A percentile compares a stretch with the other conserved stretches of the same genome.
Conservation (phyloP, 2,797 vertebrate genomes). For the Chaetodon trifasciatus region DNA sequence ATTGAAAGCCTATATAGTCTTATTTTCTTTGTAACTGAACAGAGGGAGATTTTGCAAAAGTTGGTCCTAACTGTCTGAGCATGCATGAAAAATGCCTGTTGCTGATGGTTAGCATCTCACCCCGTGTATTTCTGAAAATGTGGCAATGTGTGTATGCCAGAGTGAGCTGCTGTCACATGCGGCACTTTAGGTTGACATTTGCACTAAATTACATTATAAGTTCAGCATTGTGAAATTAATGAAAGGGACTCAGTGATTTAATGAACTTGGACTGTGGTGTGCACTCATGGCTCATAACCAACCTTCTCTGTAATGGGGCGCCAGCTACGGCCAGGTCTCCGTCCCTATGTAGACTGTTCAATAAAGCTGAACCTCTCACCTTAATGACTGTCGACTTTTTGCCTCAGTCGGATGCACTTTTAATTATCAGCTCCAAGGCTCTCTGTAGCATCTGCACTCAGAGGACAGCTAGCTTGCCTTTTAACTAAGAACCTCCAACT, state of each 20-base stretch:
- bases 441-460: slow-evolving; percentile 49
- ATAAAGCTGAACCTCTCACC: slow-evolving; percentile 64
- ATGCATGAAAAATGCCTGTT: background rate
- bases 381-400: slow-evolving; percentile 76
- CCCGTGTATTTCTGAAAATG: background rate
- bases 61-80: background rate
- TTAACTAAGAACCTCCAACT: slow-evolving; percentile 67
- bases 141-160: background rate
- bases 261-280: slow-evolving; percentile 47
- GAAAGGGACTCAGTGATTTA: slow-evolving; percentile 53
- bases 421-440: slow-evolving; percentile 79
- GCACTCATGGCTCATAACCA: slow-evolving; percentile 50
- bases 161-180: background rate
- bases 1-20: background rate
- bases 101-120: background rate
- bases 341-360: slow-evolving; percentile 48
- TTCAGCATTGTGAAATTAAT: slow-evolving; percentile 55
- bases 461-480: slow-evolving; percentile 51
- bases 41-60: background rate
- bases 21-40: slow-evolving; percentile 18
- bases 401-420: slow-evolving; percentile 77
- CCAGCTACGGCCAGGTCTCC: slow-evolving; percentile 33
- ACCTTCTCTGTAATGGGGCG: slow-evolving; percentile 32
- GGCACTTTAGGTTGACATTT: slow-evolving; percentile 40
- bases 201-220: slow-evolving; percentile 36